Evolutionary conservation across 2,797 vertebrate species (phyloP).

Genomic region (Vireo griseus): DNA sequence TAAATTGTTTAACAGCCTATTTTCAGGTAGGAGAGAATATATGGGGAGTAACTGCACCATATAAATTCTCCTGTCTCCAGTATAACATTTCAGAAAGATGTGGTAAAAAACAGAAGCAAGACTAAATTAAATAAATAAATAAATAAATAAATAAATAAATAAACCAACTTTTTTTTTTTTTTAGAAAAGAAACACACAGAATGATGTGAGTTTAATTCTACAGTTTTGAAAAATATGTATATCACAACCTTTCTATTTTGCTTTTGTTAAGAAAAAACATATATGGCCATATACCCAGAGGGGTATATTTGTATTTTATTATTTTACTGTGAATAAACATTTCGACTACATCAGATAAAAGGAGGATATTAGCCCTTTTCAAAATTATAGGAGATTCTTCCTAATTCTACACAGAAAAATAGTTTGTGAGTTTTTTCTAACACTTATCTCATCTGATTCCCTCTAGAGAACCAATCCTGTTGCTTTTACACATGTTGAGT

Average conservation of each 20-base stretch:
- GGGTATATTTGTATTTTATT: neutral
- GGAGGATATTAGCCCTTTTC: neutral
- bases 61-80: neutral
- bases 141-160: accelerated
- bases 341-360: neutral
- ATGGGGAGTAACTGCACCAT: neutral
- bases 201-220: neutral
- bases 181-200: neutral
- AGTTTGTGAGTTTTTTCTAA: neutral
- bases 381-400: neutral
- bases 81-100: neutral
- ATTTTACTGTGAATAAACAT: neutral
- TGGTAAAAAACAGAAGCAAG: neutral
- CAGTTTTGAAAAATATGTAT: neutral
- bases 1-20: neutral
- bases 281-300: neutral
- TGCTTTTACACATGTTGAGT: neutral
- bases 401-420: neutral
- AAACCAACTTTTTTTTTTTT: neutral
- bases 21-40: neutral
- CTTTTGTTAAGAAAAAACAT: neutral
- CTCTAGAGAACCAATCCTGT: neutral
- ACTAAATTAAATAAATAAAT: neutral
- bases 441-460: neutral
- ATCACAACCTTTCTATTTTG: neutral